Conservation (phyloP, 2,113 vertebrate genomes). For the Barbus barbus region DNA sequence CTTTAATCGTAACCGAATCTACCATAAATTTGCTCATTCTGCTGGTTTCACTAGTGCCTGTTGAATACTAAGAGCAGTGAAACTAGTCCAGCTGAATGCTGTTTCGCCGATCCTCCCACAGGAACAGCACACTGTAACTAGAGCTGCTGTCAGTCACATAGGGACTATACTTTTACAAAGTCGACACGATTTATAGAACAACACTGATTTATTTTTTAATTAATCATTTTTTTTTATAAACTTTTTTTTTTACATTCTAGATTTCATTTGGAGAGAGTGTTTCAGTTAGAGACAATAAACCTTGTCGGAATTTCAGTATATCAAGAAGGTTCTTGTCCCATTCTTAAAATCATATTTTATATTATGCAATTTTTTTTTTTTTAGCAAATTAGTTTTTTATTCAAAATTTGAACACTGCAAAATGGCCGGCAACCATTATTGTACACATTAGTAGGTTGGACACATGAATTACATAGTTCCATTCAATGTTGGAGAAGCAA, state of each 20-base stretch:
- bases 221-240: not conserved
- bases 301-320: not conserved
- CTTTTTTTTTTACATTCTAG: not conserved
- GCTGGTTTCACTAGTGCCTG: conserved; percentile 10
- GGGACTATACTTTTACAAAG: not conserved
- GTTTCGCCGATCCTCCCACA: conserved; percentile 3
- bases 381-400: not conserved
- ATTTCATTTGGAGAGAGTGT: not conserved
- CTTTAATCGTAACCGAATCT: not conserved
- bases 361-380: no score
- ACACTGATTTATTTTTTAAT: not conserved
- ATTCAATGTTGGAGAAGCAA: not conserved
- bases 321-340: not conserved
- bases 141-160: conserved; percentile 5
- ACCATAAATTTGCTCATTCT: not conserved
- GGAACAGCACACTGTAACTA: conserved; percentile 21
- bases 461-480: not conserved
- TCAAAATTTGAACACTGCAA: no score
- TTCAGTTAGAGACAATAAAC: not conserved
- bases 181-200: not conserved
- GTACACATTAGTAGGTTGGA: no score
- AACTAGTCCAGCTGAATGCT: not conserved
- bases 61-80: conserved; percentile 6
- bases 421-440: not conserved
- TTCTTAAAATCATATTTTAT: not conserved